Base-by-base conservation (phyloP, 2,113 vertebrate species). In the Ellobius talpinus region DNA sequence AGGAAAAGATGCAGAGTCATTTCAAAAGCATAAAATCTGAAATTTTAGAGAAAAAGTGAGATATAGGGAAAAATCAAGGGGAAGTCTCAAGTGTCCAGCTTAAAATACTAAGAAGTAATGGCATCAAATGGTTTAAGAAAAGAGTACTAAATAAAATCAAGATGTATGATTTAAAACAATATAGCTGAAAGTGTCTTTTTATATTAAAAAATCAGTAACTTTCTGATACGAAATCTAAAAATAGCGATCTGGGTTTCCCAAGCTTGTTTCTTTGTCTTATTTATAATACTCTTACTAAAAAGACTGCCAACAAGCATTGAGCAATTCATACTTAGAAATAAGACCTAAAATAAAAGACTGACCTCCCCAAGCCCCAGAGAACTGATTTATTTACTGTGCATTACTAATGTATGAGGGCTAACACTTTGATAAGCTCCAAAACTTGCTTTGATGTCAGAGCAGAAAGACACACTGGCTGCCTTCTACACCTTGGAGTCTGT, bases 341-440 rank as follows among this genome's bases (percentile, higher is more conserved):
- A 70, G 90, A 93, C 97, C 97, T 90, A 92, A 78, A 98, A 97
- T 96, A 96, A 94, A 96, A 98, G 78, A 95, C 73, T 96, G 95
- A 97, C 79, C 95, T 98, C 96, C 97, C 90, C 96, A 91, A 96
- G 96, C 97, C 96, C 97, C 98, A 93, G 97, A 91, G 97, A 89
- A 96, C 97, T 98, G 97, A 98, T 98, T 98, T 99, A 98, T 98
- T 99, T 98, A 98, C 98, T 98, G 91, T 97, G 95, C 95, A 98
- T 99, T 98, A 99, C 96, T 98, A 98, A 99, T 98, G 96, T 73
- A 99, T 97, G 85, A 98, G 97, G 98, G 98, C 98, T 98, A 98
- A 98, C 97, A 98, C 97, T 99, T 98, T 98, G 98, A 99, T 98
- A 98, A 98, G 96, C 95, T 97, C 79, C 96, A 96, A 91, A 97